Percentiles rank a stretch among this genome's conserved stretches.
These are phyloP conservation scores for Drosophila crucigera DNA, from an alignment of 2,888 invertebrate genomes.

Conservation along the genomic window DNA sequence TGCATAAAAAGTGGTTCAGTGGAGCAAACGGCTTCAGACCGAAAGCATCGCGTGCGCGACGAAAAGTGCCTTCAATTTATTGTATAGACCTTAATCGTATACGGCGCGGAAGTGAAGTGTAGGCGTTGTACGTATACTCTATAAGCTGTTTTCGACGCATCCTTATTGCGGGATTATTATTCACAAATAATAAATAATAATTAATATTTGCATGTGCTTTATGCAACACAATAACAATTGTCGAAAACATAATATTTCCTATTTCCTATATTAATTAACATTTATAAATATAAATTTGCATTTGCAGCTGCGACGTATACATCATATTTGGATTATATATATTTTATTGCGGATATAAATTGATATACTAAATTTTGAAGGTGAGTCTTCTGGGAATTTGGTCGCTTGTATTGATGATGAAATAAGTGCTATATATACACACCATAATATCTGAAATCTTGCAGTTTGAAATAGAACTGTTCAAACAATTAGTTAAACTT, in stretches of 20 bases:
- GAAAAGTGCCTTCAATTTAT: constrained; percentile 28
- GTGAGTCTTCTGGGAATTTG: constrained; percentile 33
- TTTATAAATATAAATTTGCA: constrained; percentile 37
- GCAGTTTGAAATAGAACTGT: neutral
- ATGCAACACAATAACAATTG: constrained; percentile 5
- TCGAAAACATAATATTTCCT: constrained; percentile 2
- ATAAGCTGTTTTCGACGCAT: constrained; percentile 10
- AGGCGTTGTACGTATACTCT: constrained; percentile 34
- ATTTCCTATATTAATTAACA: constrained; percentile 29
- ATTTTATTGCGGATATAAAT: constrained; percentile 49
- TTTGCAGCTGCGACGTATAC: constrained; percentile 58
- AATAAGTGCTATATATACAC: neutral
- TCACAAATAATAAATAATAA: constrained; percentile 1
- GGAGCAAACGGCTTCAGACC: constrained; percentile 80
- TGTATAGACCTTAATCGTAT: constrained; percentile 3
- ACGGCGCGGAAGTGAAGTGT: constrained; percentile 74
- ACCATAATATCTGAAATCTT: neutral
- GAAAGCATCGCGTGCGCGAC: constrained; percentile 62
- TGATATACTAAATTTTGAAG: constrained; percentile 41
- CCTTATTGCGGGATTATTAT: constrained; percentile 23
- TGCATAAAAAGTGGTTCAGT: constrained; percentile 83
- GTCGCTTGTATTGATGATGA: neutral
- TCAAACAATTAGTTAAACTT: neutral
- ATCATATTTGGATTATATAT: constrained; percentile 44
- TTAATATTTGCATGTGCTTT: constrained; percentile 14